Evolutionary conservation across 2,113 vertebrate species (phyloP).

Genomic region (Sapayoa aenigma): DNA sequence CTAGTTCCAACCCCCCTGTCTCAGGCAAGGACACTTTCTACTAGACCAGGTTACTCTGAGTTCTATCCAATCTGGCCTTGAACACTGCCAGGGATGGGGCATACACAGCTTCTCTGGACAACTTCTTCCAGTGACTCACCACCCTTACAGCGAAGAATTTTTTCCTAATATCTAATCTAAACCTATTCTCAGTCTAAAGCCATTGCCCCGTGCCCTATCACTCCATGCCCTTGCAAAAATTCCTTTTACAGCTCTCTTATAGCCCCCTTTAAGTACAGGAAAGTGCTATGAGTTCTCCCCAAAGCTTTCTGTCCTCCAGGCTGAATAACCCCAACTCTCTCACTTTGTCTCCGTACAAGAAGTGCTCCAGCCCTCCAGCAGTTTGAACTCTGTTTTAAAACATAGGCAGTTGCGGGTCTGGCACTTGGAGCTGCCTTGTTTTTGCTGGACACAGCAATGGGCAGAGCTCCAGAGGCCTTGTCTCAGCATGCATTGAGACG

Average conservation of each 20-base stretch:
- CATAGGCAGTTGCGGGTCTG: not conserved
- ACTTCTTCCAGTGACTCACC: not conserved
- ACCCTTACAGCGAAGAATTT: not conserved
- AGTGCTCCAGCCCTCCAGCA: not conserved
- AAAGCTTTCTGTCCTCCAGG: not conserved
- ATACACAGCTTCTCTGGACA: not conserved
- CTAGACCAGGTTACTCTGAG: not conserved
- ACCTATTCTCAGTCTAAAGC: not conserved
- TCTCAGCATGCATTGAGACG: fast-evolving
- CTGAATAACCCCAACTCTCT: not conserved
- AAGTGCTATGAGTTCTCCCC: not conserved
- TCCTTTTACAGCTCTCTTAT: not conserved
- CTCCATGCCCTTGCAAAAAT: not conserved
- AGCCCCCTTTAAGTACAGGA: not conserved
- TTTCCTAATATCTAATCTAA: not conserved
- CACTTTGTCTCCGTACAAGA: not conserved
- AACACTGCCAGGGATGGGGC: not conserved
- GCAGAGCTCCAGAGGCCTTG: not conserved
- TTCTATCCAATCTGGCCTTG: not conserved
- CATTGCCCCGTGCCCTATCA: not conserved
- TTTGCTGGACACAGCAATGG: fast-evolving
- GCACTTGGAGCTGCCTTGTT: not conserved
- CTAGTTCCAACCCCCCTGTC: not conserved
- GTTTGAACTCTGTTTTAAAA: not conserved
- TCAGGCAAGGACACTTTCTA: not conserved